phyloP scores from a whole-genome alignment of 2,797 vertebrate species.

The Lateolabrax maculatus region DNA sequence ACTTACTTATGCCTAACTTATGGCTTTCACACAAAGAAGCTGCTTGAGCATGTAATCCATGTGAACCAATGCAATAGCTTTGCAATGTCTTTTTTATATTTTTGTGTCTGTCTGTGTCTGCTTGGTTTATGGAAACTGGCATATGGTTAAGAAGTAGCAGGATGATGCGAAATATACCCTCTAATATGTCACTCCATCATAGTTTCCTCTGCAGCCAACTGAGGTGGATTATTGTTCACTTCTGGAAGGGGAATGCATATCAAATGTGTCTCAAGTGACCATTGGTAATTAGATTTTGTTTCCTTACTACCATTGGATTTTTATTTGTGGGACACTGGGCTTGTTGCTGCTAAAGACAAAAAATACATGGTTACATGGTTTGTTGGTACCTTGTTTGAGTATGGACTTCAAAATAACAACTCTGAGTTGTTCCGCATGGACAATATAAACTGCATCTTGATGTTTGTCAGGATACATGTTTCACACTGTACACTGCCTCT shows the following conservation, averaged over 20 bases:
- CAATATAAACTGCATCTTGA: neutral
- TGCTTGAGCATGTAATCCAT: constrained; percentile 28
- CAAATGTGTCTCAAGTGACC: constrained; percentile 51
- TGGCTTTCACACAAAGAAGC: constrained; percentile 16
- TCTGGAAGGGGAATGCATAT: constrained; percentile 26
- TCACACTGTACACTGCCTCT: neutral
- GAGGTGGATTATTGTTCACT: constrained; percentile 2
- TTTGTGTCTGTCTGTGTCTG: constrained; percentile 8
- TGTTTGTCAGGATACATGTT: neutral
- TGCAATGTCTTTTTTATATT: constrained; percentile 25
- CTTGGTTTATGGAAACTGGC: constrained; percentile 34
- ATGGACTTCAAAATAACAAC: neutral
- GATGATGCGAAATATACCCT: neutral
- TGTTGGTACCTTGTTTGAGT: neutral
- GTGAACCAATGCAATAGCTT: constrained; percentile 22
- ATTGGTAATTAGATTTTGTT: constrained; percentile 47
- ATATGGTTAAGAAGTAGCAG: constrained; percentile 10
- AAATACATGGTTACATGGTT: neutral
- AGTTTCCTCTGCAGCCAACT: constrained; percentile 10
- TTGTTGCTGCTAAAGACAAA: constrained; percentile 14
- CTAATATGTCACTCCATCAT: constrained; percentile 14
- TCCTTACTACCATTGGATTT: constrained; percentile 32
- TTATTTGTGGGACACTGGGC: constrained; percentile 46
- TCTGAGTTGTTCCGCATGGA: neutral
- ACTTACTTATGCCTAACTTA: constrained; percentile 17